Percentiles rank a stretch among this genome's conserved stretches.
Evolutionary conservation across 2,797 vertebrate species (phyloP).

Genomic region (Halcyon leucocephala): DNA sequence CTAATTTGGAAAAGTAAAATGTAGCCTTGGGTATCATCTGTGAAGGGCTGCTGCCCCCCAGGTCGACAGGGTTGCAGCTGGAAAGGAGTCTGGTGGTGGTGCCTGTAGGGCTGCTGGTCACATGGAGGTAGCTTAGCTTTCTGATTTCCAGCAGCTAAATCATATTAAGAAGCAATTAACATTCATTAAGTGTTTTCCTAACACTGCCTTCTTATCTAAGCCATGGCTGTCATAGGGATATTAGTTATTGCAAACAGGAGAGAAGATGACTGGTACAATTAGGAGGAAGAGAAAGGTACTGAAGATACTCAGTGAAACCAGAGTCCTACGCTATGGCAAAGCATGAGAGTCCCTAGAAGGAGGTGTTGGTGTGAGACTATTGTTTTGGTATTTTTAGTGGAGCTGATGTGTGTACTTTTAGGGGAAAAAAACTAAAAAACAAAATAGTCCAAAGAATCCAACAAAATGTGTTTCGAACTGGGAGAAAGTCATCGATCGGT

Average conservation of each 20-base stretch:
- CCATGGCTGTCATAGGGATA: constrained; percentile 10
- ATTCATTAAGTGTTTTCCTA: constrained; percentile 55
- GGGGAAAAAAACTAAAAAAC: background rate
- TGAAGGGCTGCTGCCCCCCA: background rate
- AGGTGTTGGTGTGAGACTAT: background rate
- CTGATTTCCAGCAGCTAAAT: constrained; percentile 58
- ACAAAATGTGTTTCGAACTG: background rate
- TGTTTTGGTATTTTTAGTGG: background rate
- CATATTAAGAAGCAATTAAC: constrained; percentile 65
- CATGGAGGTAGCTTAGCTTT: background rate
- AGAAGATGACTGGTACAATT: background rate
- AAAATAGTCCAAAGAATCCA: background rate
- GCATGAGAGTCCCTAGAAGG: background rate
- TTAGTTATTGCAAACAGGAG: constrained; percentile 14
- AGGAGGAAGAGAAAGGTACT: background rate
- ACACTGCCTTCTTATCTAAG: constrained; percentile 38
- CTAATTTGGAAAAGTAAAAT: constrained; percentile 26
- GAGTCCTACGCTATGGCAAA: background rate
- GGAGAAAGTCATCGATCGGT: background rate
- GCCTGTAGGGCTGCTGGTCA: constrained; percentile 6
- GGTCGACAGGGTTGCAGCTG: background rate
- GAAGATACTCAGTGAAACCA: background rate
- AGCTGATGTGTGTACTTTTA: background rate
- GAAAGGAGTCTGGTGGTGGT: background rate
- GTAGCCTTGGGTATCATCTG: background rate